Conservation (phyloP, 2,113 vertebrate genomes). For the Gopherus evgoodei region DNA sequence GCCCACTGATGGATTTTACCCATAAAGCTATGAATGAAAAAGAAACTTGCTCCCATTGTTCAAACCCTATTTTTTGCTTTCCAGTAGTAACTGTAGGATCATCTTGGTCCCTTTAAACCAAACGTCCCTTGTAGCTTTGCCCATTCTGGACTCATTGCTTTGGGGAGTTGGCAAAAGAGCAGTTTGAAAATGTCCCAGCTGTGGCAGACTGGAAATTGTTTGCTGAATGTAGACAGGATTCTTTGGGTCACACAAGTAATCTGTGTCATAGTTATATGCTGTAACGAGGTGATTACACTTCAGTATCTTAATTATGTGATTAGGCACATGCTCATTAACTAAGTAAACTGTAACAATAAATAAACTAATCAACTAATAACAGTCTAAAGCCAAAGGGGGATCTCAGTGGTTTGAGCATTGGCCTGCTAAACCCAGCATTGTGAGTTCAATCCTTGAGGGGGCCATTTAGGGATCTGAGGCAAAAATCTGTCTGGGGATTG, state of each 20-base stretch:
- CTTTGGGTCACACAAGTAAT: conserved; percentile 29
- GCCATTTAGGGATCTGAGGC: no score
- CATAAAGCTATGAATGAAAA: background rate
- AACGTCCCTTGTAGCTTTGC: background rate
- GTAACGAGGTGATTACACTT: conserved; percentile 63
- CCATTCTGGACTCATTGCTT: background rate
- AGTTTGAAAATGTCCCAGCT: background rate
- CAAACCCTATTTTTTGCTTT: background rate
- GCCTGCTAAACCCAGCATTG: no score
- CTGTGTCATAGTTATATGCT: background rate
- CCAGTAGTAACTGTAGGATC: no score
- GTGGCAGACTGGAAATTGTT: conserved; percentile 19
- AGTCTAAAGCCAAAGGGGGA: conserved; percentile 16
- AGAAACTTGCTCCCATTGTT: fast-evolving
- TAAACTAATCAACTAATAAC: conserved; percentile 52
- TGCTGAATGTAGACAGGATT: conserved; percentile 33
- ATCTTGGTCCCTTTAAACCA: background rate
- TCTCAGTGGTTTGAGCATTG: no score
- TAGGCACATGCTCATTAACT: conserved; percentile 61
- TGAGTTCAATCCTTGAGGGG: no score
- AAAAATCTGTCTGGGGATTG: no score
- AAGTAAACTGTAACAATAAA: conserved; percentile 53
- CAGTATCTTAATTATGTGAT: conserved; percentile 63
- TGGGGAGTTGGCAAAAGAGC: background rate
- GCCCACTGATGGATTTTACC: fast-evolving